These are phyloP conservation scores for Odobenus rosmarus DNA, from an alignment of 2,113 vertebrate genomes.

Conservation along the genomic window DNA sequence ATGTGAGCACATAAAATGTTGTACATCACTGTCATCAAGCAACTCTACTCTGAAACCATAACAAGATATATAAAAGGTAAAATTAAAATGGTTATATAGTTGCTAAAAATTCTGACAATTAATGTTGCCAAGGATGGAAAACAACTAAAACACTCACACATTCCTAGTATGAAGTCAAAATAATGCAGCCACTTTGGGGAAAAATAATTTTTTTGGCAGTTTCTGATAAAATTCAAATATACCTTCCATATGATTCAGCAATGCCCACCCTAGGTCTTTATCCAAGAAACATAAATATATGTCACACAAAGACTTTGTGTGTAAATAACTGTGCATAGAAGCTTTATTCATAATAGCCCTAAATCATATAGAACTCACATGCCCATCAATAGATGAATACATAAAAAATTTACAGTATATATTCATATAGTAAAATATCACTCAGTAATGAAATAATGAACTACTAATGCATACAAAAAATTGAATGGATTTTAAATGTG, in stretches of 20 bases:
- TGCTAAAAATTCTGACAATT: neutral
- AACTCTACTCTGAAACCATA: neutral
- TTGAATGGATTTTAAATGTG: neutral
- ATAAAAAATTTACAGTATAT: neutral
- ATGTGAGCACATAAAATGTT: neutral
- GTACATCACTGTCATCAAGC: neutral
- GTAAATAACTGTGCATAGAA: neutral
- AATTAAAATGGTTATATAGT: neutral
- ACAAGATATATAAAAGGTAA: neutral
- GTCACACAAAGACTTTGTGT: neutral
- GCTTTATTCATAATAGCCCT: neutral
- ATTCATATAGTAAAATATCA: neutral
- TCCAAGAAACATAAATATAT: neutral
- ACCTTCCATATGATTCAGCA: neutral
- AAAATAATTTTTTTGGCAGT: neutral
- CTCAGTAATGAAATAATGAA: neutral
- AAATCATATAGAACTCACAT: neutral
- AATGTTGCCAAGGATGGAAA: neutral
- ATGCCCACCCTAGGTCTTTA: neutral
- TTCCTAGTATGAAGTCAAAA: neutral
- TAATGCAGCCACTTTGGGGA: neutral
- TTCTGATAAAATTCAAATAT: neutral
- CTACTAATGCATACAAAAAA: neutral
- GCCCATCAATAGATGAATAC: neutral
- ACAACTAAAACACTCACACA: neutral